Conservation (phyloP, 2,113 vertebrate species). For the Sus scrofa region DNA sequence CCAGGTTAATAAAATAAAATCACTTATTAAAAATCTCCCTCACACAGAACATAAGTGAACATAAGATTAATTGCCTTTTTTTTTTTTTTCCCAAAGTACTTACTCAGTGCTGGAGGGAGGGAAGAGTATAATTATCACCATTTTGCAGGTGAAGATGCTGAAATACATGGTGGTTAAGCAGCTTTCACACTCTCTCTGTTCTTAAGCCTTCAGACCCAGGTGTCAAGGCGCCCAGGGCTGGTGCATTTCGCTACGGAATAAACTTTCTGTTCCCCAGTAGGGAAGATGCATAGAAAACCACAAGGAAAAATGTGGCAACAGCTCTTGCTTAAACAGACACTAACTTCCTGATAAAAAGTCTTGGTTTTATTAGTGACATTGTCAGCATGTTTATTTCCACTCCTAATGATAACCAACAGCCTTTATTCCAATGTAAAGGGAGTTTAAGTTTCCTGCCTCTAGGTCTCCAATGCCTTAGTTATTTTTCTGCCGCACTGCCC, state of each 20-base stretch:
- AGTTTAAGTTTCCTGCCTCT: neutral
- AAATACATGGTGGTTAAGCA: neutral
- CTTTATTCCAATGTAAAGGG: conserved; percentile 41
- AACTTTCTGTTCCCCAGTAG: neutral
- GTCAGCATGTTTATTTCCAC: conserved; percentile 52
- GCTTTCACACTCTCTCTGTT: neutral
- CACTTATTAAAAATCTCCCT: conserved; percentile 59
- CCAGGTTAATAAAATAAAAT: conserved; percentile 56
- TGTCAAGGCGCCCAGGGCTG: neutral
- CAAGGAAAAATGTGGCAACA: neutral
- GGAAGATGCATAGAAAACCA: neutral
- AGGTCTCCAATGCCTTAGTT: neutral
- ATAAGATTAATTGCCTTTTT: conserved; percentile 52
- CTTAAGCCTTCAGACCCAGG: neutral
- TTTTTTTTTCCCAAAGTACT: neutral
- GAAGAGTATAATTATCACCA: neutral
- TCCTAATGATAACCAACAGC: conserved; percentile 46
- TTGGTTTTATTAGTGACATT: conserved; percentile 54
- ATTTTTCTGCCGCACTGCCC: neutral
- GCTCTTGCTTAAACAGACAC: neutral
- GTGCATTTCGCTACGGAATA: neutral
- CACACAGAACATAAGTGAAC: conserved; percentile 44
- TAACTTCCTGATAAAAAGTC: conserved; percentile 56
- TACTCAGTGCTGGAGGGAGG: neutral
- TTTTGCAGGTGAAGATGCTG: neutral